phyloP scores from a whole-genome alignment of 1,140 invertebrate species.

The Nasonia longicornis region DNA sequence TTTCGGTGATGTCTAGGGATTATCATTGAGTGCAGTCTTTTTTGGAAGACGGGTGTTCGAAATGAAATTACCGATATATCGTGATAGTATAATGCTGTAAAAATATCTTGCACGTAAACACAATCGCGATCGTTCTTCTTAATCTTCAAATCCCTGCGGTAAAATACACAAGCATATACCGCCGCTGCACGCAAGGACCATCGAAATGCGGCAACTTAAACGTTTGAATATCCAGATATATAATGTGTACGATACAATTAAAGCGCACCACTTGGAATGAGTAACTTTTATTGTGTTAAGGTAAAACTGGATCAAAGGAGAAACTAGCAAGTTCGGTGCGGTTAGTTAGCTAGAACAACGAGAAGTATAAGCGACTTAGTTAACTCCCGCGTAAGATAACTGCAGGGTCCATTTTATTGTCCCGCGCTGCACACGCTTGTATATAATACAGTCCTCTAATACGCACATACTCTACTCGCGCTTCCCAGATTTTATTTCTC shows the following conservation, averaged over 20 bases:
- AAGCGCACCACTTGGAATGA: neutral
- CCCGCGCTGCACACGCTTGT: too few relatives aligned
- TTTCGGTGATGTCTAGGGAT: too few relatives aligned
- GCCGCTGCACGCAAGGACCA: neutral
- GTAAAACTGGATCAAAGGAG: neutral
- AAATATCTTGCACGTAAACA: too few relatives aligned
- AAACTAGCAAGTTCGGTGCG: neutral
- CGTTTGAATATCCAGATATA: neutral
- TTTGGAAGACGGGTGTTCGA: too few relatives aligned
- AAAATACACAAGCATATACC: neutral
- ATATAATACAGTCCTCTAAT: too few relatives aligned
- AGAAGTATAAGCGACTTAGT: neutral
- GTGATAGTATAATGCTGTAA: too few relatives aligned
- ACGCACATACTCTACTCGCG: too few relatives aligned
- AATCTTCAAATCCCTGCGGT: neutral
- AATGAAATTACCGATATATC: too few relatives aligned
- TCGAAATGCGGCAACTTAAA: neutral
- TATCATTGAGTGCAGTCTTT: too few relatives aligned
- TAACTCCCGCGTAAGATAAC: too few relatives aligned
- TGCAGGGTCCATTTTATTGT: too few relatives aligned
- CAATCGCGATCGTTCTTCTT: neutral
- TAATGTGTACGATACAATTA: neutral
- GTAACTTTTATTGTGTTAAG: neutral
- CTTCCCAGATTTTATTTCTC: too few relatives aligned
- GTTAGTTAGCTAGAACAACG: neutral